phyloP scores from a whole-genome alignment of 2,888 invertebrate genomes.

The Drosophila falleni region DNA sequence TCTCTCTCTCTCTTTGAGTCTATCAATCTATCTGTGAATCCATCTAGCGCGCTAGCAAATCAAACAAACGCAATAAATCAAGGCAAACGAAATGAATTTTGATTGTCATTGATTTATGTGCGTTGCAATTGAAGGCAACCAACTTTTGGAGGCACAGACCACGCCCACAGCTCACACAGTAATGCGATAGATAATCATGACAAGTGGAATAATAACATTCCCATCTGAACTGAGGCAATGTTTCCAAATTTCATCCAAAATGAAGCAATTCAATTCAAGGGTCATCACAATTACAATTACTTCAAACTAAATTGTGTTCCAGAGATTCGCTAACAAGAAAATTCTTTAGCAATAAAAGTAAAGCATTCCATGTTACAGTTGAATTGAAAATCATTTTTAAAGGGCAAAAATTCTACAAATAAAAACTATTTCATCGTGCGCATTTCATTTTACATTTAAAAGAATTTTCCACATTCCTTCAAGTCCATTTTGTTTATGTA shows the following conservation, averaged over 20 bases:
- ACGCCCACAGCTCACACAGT: conserved; percentile 58
- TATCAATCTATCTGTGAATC: conserved; percentile 24
- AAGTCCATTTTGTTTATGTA: conserved; percentile 11
- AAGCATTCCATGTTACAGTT: too few species aligned
- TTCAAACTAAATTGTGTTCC: conserved; percentile 5
- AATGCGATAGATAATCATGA: conserved; percentile 69
- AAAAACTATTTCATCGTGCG: conserved; percentile 11
- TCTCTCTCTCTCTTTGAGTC: conserved; percentile 14
- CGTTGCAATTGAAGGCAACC: conserved; percentile 60
- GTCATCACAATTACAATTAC: conserved; percentile 11
- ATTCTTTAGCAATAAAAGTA: not conserved
- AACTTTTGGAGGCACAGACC: conserved; percentile 23
- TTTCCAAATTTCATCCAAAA: not conserved
- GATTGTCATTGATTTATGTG: conserved; percentile 80
- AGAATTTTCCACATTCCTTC: not conserved
- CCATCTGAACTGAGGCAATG: not conserved
- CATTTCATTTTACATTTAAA: conserved; percentile 1
- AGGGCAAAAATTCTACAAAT: conserved; percentile 1
- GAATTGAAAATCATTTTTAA: not conserved
- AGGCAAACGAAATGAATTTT: conserved; percentile 77
- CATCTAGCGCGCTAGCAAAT: conserved; percentile 49
- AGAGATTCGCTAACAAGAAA: not conserved
- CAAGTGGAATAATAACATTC: conserved; percentile 27
- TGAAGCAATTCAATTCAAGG: conserved; percentile 35
- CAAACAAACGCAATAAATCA: conserved; percentile 79